Evolutionary conservation across 2,888 invertebrate genomes (phyloP), one percentile per base, ranked within the genome.

Genomic region (Eristalis arbustorum): DNA sequence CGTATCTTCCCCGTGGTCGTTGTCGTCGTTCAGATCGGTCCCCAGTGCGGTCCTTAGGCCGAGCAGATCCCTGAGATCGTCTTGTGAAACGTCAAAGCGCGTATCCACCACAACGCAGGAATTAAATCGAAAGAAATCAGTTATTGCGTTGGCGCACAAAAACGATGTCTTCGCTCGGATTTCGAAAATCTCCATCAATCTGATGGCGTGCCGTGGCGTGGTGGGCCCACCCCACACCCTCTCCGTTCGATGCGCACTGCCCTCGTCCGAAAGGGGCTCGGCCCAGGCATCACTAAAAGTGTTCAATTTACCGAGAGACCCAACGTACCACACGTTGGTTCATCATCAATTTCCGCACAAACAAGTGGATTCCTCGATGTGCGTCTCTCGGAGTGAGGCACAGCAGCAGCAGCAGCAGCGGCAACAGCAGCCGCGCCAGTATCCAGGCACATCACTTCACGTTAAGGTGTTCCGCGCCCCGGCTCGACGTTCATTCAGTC

Each of bases 31-130:
- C 61, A 57, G 40, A 22, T 75, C 34, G 37, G 34, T 22, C 62
- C 63, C 11, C 23, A 11, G 22, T 23, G 34, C 34, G 34, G 34
- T 37, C 37, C 37, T 37, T 37, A 37, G 37, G 13, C 13, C 37
- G 13, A 13, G 13, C 11, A 13, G 13, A 13, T 13, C 13, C 13
- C 11, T 11, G 37, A 90, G 89, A 90, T 90, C 90, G 90, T 89
- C 89, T 89, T 89, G 90, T 89, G 88, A 91, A 89, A 90, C 80
- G 75, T 81, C 84, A 84, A 81, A 73, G 76, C 81, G 66, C 61
- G 81, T 76, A 76, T 67, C 72, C 73, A 67, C 49, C 31, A 66
- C 59, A 66, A 76, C 66, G 71, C 82, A 77, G 42, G 67, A 84
- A 84, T 82, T 72, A 75, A 85, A 78, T 78, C 72, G 77, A 75